Evolutionary conservation across 2,113 vertebrate species (phyloP).

Genomic region (Microtus pennsylvanicus): DNA sequence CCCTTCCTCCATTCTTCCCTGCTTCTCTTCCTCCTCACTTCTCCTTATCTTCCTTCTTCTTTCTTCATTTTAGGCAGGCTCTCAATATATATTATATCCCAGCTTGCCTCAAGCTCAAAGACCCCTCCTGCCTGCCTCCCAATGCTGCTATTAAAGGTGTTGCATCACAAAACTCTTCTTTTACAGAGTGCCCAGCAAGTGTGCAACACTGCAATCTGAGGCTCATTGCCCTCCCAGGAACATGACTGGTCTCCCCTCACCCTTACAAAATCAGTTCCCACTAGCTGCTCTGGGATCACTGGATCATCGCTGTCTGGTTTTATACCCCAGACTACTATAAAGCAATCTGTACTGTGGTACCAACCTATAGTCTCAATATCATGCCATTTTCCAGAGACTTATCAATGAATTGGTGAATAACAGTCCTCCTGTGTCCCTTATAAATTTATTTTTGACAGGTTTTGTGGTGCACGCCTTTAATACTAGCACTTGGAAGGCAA

Average conservation of each 20-base stretch:
- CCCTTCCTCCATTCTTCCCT: neutral
- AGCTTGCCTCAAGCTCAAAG: neutral
- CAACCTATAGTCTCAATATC: constrained; percentile 88
- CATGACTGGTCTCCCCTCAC: constrained; percentile 85
- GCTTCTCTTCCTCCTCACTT: neutral
- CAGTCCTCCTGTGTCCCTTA: constrained; percentile 93
- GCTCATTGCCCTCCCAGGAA: constrained; percentile 81
- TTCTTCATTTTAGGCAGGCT: neutral
- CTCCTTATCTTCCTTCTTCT: neutral
- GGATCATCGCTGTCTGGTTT: constrained; percentile 92
- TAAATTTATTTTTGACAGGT: constrained; percentile 87
- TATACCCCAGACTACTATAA: constrained; percentile 95
- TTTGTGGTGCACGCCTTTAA: no score
- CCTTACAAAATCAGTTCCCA: constrained; percentile 92
- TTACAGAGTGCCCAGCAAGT: constrained; percentile 84
- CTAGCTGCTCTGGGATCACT: constrained; percentile 94
- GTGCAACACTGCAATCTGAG: constrained; percentile 77
- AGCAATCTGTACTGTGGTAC: constrained; percentile 82
- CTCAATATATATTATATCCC: neutral
- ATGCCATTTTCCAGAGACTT: constrained; percentile 95
- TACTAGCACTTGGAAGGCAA: neutral
- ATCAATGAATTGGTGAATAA: constrained; percentile 92
- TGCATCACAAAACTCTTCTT: neutral
- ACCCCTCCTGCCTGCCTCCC: neutral
- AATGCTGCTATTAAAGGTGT: neutral